A percentile compares a stretch with the other conserved stretches of the same genome.
Evolutionary conservation across 2,113 vertebrate species (phyloP).

Genomic region (Isichthys henryi): DNA sequence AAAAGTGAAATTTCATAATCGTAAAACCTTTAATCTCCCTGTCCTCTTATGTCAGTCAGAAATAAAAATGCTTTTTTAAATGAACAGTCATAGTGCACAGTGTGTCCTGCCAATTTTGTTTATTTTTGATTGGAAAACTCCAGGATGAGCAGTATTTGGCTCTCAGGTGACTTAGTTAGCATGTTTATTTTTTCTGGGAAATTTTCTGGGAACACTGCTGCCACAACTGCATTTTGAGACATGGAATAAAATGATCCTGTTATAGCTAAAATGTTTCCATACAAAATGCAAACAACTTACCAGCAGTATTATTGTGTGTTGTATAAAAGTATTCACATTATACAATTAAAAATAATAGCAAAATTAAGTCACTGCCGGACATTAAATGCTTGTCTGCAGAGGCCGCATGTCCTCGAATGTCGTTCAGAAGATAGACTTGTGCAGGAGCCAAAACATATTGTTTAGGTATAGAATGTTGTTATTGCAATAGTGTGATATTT

Average conservation of each 20-base stretch:
- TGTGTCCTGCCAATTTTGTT: constrained; percentile 36
- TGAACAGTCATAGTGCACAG: constrained; percentile 36
- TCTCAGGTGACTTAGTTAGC: neutral
- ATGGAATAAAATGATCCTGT: neutral
- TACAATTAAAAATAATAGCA: neutral
- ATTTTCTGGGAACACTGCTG: neutral
- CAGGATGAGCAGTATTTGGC: neutral
- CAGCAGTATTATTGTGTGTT: neutral
- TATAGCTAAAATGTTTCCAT: neutral
- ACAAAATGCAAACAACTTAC: neutral
- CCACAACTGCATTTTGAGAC: neutral
- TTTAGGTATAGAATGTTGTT: neutral
- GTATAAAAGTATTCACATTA: neutral
- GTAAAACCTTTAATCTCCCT: neutral
- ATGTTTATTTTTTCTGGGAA: neutral
- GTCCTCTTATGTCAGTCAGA: constrained; percentile 44
- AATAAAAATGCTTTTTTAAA: constrained; percentile 41
- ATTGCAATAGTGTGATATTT: neutral
- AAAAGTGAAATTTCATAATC: neutral
- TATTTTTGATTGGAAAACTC: constrained; percentile 30
- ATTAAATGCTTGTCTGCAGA: neutral
- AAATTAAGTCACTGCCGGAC: neutral
- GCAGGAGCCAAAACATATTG: neutral
- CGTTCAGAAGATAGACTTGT: neutral
- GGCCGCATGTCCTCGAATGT: neutral